Evolutionary conservation across 2,888 invertebrate species (phyloP), one percentile per base, ranked within the genome.

Genomic region (Eilema depressum): DNA sequence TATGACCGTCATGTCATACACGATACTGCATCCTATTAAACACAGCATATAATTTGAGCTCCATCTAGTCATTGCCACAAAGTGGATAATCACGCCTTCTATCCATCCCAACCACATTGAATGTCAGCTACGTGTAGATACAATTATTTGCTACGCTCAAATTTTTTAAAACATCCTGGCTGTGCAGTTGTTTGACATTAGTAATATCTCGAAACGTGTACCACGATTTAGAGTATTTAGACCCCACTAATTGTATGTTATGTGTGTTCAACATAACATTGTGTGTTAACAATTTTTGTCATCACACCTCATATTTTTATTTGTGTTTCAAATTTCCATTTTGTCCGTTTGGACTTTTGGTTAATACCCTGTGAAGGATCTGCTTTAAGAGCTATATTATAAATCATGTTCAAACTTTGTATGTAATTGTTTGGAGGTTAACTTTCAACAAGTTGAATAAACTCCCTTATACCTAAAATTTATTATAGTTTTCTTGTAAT

Each of bases 21-120:
- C 12, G n/a, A 61, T 57, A 30, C 63, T 63, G 63, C 64, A 68
- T 71, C 37, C 56, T 57, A 57, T 75, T 68, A 73, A 76, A 75
- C 80, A 77, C 81, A 82, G 85, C 82, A 81, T 86, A 84, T 87
- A 88, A 87, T 88, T 86, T 87, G 86, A 74, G 60, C 71, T 73
- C 83, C 80, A 75, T 78, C 83, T 78, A 85, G 92, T 90, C 94
- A 93, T 94, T 90, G 93, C 76, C 71, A 84, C 85, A 91, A 94
- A 95, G 90, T 95, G 93, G 91, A 93, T 94, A 93, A 95, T 94
- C 95, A 94, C 94, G 93, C 85, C 70, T 79, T 85, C 87, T 84
- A 87, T 87, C 88, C 86, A 85, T 86, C 89, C 85, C 88, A 83
- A 84, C 83, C 85, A 89, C 89, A 92, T 92, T 93, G 93, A 84